Evolutionary conservation across 2,113 vertebrate genomes (phyloP), one percentile per base, ranked within the genome.

Genomic region (Cyprinodon tularosa): DNA sequence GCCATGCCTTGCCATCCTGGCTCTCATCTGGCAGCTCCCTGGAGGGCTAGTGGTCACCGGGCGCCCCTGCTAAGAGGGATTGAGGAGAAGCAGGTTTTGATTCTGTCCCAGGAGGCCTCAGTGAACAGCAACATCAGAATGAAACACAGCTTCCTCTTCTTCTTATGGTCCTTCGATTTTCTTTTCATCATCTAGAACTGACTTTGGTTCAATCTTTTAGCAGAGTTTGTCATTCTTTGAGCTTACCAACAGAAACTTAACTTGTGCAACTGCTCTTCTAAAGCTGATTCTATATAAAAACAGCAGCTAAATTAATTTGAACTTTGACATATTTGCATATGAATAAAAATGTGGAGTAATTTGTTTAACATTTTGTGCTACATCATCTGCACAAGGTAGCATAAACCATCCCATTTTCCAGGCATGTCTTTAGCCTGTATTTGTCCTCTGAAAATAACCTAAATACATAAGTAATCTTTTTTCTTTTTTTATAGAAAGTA

Each of bases 1-100:
- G 72, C 77, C 64, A 50, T 77, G 73, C 15, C 79, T 82, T 62
- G 71, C 57, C 53, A 3, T 77, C 74, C 45, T 39, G 44, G 1
- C 72, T 77, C 73, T 78, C 68, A 72, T 83, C 75, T 17, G 22
- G 59, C 44, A 2, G 66, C 72, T 80, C 71, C 67, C 64, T 60
- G 7, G 74, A 76, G 80, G 82, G 61, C 17, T 53, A 69, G 81
- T 67, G 89, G 88, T 86, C 86, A 76, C 80, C n/a, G 36, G 72
- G 68, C 50, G 42, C 78, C 80, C 29, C 42, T 17, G 70, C 76
- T 68, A 76, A 77, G 81, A 67, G 81, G 77, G 61, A 71, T 79
- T 77, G 84, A 75, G 77, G 61, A 72, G 71, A 86, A 70, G 78
- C 78, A 40, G 72, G 82, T 78, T 90, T 84, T 90, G 88, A 88